A percentile compares a stretch with the other conserved stretches of the same genome.
phyloP scores from a whole-genome alignment of 2,797 vertebrate genomes.

The Bufotes viridis region DNA sequence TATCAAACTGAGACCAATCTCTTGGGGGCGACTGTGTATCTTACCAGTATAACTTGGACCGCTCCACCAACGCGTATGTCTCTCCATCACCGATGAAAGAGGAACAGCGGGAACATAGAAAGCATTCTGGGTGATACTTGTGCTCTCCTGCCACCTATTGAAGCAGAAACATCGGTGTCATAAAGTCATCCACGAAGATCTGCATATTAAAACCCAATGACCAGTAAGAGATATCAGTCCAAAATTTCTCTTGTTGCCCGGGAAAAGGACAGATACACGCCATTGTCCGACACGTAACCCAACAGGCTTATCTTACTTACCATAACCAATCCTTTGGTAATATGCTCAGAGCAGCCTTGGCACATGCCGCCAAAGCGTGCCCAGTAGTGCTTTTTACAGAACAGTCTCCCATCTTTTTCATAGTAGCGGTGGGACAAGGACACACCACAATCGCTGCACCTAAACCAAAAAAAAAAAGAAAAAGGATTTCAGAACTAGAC shows the following conservation, averaged over 20 bases:
- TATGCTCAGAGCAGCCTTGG: slow-evolving; percentile 93
- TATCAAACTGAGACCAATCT: too few species aligned
- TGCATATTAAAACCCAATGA: neutral
- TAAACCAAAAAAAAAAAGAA: slow-evolving; percentile 57
- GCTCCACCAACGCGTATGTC: slow-evolving; percentile 95
- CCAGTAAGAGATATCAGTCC: neutral
- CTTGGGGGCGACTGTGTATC: slow-evolving; percentile 50
- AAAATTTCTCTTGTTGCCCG: neutral
- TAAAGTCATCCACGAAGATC: neutral
- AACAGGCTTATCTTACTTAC: slow-evolving; percentile 73
- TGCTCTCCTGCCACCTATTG: slow-evolving; percentile 93
- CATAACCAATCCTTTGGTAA: slow-evolving; percentile 97
- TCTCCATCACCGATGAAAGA: slow-evolving; percentile 95
- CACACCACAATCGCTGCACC: slow-evolving; percentile 91
- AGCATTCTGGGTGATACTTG: slow-evolving; percentile 98
- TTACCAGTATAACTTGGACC: slow-evolving; percentile 97
- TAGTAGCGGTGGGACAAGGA: slow-evolving; percentile 97
- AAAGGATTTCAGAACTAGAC: neutral
- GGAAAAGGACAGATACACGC: neutral
- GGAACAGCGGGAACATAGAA: slow-evolving; percentile 90
- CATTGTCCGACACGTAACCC: neutral
- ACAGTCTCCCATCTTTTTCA: slow-evolving; percentile 94
- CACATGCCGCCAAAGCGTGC: slow-evolving; percentile 91
- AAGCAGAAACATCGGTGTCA: slow-evolving; percentile 29
- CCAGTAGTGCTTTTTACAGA: slow-evolving; percentile 98